Evolutionary conservation across 2,888 invertebrate genomes (phyloP), one percentile per base, ranked within the genome.

Genomic region (Hirtodrosophila cameraria): DNA sequence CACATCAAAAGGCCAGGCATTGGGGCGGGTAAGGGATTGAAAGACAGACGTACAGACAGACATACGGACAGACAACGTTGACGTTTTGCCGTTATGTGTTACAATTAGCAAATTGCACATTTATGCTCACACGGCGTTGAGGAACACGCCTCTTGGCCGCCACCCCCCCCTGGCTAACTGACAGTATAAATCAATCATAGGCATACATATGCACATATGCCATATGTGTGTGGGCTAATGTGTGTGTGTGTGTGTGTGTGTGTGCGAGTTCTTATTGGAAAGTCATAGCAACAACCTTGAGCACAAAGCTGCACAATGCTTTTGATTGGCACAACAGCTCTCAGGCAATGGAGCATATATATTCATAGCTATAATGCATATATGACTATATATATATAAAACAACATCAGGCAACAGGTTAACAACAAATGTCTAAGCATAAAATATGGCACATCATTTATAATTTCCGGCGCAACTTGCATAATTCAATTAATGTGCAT

Each of bases 41-140:
- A 30, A 11, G 58, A 27, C 13, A n/a, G 36, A 41, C 42, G 1
- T 45, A 11, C 28, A 2, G 49, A 35, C 27, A 11, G 52, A 43
- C 42, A 13, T 28, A 42, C 30, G 3, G 42, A 57, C 27, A 36
- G 45, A 35, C 23, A 50, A 63, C 65, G 33, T 48, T 65, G 65
- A 49, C 62, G 58, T 69, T n/a, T 70, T 60, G 72, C 72, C 82
- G 79, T 79, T 79, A 79, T 79, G 74, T 80, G 83, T 80, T 83
- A 83, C 80, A 81, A 81, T 81, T 81, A 81, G 83, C 80, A 81
- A 81, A 81, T 83, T 81, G 80, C 83, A 81, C 83, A 81, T 80
- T 81, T 81, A 81, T 81, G 83, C 80, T 81, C 77, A 70, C 80
- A 83, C 58, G 73, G 68, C 73, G 60, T 63, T 52, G 65, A 28